phyloP scores from a whole-genome alignment of 23 tunicate genomes.

The Halocynthia roretzi region DNA sequence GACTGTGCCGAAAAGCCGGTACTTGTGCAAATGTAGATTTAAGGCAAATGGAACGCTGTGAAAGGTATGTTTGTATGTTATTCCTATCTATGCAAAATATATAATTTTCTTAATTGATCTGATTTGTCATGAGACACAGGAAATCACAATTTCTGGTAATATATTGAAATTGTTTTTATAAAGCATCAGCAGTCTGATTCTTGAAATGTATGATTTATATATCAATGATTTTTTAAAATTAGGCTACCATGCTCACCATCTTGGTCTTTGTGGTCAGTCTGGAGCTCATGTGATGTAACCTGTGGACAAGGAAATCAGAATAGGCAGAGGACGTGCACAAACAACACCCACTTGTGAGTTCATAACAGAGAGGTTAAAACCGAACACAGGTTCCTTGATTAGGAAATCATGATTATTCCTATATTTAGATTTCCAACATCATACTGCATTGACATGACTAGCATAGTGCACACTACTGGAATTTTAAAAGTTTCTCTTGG shows the following conservation, averaged over 20 bases:
- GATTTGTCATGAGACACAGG: no score
- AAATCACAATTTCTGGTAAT: no score
- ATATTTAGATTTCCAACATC: neutral
- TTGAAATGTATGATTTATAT: neutral
- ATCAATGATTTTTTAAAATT: neutral
- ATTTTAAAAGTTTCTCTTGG: no score
- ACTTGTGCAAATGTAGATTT: constrained; percentile 26
- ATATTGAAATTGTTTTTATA: no score
- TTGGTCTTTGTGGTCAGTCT: constrained; percentile 22
- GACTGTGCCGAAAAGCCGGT: constrained; percentile 17
- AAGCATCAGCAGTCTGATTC: neutral
- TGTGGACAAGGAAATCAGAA: constrained; percentile 46
- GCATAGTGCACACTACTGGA: neutral
- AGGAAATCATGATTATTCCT: neutral
- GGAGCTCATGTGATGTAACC: constrained; percentile 26
- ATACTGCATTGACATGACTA: neutral
- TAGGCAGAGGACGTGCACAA: constrained; percentile 20
- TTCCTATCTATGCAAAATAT: no score
- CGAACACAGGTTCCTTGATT: neutral
- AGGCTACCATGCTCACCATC: neutral
- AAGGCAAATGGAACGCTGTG: constrained; percentile 24
- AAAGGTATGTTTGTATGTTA: constrained; percentile 9
- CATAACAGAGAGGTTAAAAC: neutral
- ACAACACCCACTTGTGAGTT: neutral
- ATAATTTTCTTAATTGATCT: no score